Evolutionary conservation across 2,797 vertebrate species (phyloP), one percentile per base, ranked within the genome.

Genomic region (Peromyscus melanophrys): DNA sequence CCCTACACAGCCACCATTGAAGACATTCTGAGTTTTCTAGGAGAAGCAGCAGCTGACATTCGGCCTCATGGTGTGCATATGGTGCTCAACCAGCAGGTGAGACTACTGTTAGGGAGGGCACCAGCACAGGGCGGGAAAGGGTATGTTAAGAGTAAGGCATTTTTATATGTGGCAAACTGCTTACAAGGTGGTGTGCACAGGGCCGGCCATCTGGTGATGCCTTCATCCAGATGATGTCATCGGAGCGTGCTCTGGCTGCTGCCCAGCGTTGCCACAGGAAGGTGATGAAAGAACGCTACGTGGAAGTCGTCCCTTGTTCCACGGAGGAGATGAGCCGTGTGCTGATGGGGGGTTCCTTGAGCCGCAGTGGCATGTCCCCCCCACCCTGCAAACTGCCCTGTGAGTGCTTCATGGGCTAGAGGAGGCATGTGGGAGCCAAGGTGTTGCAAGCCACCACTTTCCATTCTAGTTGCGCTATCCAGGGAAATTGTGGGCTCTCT

Each of bases 241-340:
- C 99, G 16, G 99, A 99, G 96, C 99, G 99, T 93, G 99, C 99
- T 0, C 99, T 99, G 94, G 98, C 99, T 98, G 99, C 99, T 93
- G 98, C 99, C 96, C 99, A 99, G 98, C 99, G 99, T 97, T 99
- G 99, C 98, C 99, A 99, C 97, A 99, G 99, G 98, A 99, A 99
- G 98, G 99, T 99, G 94, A 99, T 99, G 99, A 99, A 99, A 99
- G 99, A 99, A 97, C 99, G 99, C 77, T 99, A 99, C 0, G 99
- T 99, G 40, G 99, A 99, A 99, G 99, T 99, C 96, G 99, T 99
- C 98, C 99, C 99, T 98, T 99, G 99, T 98, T 99, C 99, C 92
- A 99, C 99, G 85, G 99, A 99, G 98, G 99, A 99, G 98, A 99
- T 99, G 99, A 99, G 99, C 98, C 99, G 99, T 90, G 99, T 99